Evolutionary conservation across 2,113 vertebrate species (phyloP).

Genomic region (Lipophrys pholis): DNA sequence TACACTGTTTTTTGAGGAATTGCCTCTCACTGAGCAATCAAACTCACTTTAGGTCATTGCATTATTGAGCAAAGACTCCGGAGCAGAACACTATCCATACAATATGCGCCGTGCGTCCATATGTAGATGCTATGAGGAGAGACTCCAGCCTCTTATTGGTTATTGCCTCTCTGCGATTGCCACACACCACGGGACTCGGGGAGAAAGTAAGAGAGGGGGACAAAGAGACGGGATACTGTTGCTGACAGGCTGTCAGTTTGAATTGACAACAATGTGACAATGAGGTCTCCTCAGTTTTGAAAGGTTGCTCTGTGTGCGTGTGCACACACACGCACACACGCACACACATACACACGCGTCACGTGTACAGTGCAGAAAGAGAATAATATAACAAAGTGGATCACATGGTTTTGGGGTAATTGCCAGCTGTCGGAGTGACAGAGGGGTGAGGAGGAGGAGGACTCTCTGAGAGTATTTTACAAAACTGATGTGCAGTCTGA

Average conservation of each 20-base stretch:
- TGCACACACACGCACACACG: conserved; percentile 19
- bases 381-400: conserved; percentile 30
- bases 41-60: neutral
- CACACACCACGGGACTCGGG: conserved; percentile 8
- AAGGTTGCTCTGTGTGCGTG: conserved; percentile 35
- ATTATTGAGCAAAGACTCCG: neutral
- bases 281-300: conserved; percentile 62
- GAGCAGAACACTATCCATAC: neutral
- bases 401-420: conserved; percentile 14
- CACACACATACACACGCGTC: conserved; percentile 19
- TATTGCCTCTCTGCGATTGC: conserved; percentile 7
- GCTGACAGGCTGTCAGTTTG: conserved; percentile 73
- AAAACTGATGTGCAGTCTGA: neutral
- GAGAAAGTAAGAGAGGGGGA: conserved; percentile 22
- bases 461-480: neutral
- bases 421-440: conserved; percentile 28
- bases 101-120: neutral
- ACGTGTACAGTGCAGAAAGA: neutral
- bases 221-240: conserved; percentile 46
- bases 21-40: too few relatives aligned
- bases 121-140: neutral
- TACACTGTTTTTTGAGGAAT: too few relatives aligned
- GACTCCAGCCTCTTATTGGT: neutral
- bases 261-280: conserved; percentile 60
- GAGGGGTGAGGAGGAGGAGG: neutral